These are phyloP conservation scores for Nomada goodeniana DNA, from an alignment of 2,888 invertebrate species.

Conservation along the genomic window DNA sequence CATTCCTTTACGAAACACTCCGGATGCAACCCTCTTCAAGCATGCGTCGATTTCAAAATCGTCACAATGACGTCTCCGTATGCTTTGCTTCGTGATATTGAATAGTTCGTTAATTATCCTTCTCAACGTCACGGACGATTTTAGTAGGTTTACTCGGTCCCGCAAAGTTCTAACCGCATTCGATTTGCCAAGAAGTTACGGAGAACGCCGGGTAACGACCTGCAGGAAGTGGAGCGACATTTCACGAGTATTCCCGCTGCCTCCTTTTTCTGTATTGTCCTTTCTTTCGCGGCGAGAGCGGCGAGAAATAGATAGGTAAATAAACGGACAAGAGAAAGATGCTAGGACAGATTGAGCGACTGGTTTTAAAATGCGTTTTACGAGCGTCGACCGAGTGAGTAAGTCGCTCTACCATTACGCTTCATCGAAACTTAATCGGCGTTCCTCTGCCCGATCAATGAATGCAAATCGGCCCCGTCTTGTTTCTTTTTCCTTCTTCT, in stretches of 20 bases:
- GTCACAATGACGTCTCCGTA: too few species aligned
- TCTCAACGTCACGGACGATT: background rate
- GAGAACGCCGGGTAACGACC: background rate
- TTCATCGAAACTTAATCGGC: conserved; percentile 63
- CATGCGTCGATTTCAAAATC: too few species aligned
- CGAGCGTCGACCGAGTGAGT: conserved; percentile 37
- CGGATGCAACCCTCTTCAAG: too few species aligned
- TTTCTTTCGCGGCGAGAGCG: background rate
- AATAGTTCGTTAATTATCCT: conserved; percentile 10
- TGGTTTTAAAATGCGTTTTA: conserved; percentile 50
- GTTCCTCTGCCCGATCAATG: conserved; percentile 56
- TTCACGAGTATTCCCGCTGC: background rate
- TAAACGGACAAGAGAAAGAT: background rate
- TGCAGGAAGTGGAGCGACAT: conserved; percentile 2
- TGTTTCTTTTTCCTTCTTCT: background rate
- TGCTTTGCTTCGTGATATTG: too few species aligned
- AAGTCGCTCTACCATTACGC: conserved; percentile 55
- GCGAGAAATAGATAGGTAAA: conserved; percentile 25
- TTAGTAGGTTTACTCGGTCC: background rate
- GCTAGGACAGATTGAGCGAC: conserved; percentile 31
- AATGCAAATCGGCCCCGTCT: conserved; percentile 63
- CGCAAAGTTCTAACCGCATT: background rate
- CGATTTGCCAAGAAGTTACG: conserved; percentile 7
- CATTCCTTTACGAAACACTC: too few species aligned
- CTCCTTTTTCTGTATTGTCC: background rate